Evolutionary conservation across 2,113 vertebrate genomes (phyloP).

Genomic region (Lagopus muta): DNA sequence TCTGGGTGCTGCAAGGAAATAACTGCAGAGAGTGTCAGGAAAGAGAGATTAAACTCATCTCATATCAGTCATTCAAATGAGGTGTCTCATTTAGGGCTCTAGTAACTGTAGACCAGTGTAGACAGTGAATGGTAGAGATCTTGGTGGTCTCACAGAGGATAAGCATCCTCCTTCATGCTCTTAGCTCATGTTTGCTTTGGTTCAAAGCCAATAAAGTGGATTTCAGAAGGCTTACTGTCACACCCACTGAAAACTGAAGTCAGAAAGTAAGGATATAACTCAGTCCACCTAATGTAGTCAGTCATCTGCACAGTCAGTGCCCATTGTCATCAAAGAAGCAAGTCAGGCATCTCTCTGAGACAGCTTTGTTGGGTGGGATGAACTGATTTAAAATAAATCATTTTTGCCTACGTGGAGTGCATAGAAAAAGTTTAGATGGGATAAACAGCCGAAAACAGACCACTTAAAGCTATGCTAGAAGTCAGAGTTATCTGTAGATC

Average conservation of each 20-base stretch:
- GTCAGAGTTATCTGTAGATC: background rate
- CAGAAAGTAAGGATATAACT: background rate
- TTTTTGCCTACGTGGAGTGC: background rate
- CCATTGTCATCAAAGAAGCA: background rate
- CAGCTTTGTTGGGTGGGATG: background rate
- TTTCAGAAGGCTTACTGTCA: background rate
- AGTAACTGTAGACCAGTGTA: background rate
- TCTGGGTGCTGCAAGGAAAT: background rate
- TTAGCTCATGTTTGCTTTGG: background rate
- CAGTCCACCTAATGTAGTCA: background rate
- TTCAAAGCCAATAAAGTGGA: background rate
- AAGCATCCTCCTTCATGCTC: background rate
- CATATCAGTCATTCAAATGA: background rate
- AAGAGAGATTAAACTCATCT: background rate
- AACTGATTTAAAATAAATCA: background rate
- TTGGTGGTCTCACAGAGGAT: background rate
- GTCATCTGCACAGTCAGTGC: background rate
- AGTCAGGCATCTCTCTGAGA: background rate
- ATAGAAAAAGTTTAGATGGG: background rate
- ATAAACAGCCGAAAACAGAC: background rate
- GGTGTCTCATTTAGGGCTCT: background rate
- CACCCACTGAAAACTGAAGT: background rate
- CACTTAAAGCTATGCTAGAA: background rate
- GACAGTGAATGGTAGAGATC: background rate
- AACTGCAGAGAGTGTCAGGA: background rate